These are phyloP conservation scores for Penelope pileata DNA, from an alignment of 2,113 vertebrate species.

Conservation along the genomic window DNA sequence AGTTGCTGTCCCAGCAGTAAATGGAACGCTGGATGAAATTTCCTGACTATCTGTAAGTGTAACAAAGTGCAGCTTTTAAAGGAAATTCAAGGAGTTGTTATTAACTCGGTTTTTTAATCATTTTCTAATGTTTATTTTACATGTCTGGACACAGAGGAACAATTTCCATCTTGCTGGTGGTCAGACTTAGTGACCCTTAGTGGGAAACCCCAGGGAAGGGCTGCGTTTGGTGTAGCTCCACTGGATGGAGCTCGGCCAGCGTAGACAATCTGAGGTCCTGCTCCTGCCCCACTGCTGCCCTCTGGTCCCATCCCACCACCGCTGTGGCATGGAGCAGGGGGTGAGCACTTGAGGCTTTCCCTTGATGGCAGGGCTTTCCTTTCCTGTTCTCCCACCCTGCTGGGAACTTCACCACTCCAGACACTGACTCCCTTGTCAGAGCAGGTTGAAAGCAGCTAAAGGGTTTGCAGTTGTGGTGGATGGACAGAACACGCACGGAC, in stretches of 20 bases:
- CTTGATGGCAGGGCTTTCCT: neutral
- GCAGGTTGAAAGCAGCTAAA: neutral
- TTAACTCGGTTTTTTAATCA: neutral
- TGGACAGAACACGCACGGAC: neutral
- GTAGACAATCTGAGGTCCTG: neutral
- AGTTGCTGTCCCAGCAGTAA: neutral
- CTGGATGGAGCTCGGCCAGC: fast-evolving
- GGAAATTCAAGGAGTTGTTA: neutral
- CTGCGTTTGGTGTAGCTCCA: fast-evolving
- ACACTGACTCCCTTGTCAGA: neutral
- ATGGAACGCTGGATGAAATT: neutral
- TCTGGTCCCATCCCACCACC: fast-evolving
- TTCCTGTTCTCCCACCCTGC: neutral
- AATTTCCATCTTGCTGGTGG: neutral
- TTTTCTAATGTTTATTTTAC: neutral
- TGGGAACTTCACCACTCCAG: neutral
- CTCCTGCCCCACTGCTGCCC: neutral
- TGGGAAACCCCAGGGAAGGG: neutral
- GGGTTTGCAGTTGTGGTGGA: neutral
- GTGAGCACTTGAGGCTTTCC: neutral
- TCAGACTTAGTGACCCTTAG: too few species aligned
- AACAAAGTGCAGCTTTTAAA: neutral
- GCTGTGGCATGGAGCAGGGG: neutral
- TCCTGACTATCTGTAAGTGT: neutral
- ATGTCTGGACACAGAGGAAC: neutral